Evolutionary conservation across 2,113 vertebrate species (phyloP).

Genomic region (Atrichornis clamosus): DNA sequence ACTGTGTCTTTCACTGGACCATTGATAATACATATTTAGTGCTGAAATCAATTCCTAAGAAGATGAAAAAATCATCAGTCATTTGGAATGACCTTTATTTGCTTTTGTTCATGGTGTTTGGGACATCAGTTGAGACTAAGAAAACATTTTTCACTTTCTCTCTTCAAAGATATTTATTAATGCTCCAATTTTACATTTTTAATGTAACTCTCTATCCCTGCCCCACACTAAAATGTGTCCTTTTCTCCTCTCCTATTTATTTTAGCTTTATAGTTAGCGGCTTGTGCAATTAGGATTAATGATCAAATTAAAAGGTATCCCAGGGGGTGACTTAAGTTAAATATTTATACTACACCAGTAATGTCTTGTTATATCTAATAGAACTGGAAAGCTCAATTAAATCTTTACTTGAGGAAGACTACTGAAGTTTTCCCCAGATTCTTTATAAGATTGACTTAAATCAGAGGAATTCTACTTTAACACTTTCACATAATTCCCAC

Average conservation of each 20-base stretch:
- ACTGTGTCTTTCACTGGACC: neutral
- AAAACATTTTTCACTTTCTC: neutral
- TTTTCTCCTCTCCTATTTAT: slow-evolving; percentile 7
- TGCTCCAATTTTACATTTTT: neutral
- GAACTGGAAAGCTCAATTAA: slow-evolving; percentile 19
- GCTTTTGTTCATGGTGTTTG: neutral
- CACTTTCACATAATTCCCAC: neutral
- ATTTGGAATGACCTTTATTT: neutral
- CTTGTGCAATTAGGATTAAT: slow-evolving; percentile 30
- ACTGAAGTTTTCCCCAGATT: neutral
- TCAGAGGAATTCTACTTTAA: neutral
- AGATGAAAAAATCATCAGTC: neutral
- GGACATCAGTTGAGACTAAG: neutral
- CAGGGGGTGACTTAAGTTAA: neutral
- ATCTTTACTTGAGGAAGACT: neutral
- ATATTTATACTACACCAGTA: neutral
- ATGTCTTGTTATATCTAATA: neutral
- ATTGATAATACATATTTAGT: neutral
- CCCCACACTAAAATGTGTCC: neutral
- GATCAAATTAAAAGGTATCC: slow-evolving; percentile 16
- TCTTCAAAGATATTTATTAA: neutral
- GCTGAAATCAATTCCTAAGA: neutral
- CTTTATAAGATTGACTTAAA: neutral
- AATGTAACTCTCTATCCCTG: neutral
- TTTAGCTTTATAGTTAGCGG: neutral